Percentiles rank a stretch among this genome's conserved stretches.
Evolutionary conservation across 2,797 vertebrate genomes (phyloP).

Genomic region (Tympanoctomys barrerae): DNA sequence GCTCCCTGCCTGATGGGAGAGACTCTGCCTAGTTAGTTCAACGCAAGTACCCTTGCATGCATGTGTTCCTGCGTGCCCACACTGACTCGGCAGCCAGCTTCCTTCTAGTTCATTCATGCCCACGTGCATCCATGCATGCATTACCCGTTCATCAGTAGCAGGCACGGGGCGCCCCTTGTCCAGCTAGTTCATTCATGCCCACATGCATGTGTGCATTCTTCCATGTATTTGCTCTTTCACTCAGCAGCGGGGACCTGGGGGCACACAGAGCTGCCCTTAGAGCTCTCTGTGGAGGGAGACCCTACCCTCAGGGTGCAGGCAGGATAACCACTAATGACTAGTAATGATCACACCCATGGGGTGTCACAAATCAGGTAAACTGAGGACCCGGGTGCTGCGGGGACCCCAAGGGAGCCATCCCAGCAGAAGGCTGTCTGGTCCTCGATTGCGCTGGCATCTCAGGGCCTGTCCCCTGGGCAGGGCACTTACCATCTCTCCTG

Average conservation of each 20-base stretch:
- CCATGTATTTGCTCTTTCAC: neutral
- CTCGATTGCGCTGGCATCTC: neutral
- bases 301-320: neutral
- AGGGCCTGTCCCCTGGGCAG: neutral
- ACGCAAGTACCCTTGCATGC: neutral
- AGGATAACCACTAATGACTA: neutral
- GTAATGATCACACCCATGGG: neutral
- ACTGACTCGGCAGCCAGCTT: neutral
- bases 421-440: neutral
- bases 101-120: neutral
- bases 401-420: neutral
- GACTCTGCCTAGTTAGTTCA: fast-evolving
- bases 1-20: neutral
- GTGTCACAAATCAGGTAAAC: neutral
- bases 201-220: neutral
- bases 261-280: neutral
- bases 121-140: neutral
- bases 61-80: neutral
- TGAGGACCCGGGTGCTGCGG: neutral
- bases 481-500: neutral
- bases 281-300: neutral
- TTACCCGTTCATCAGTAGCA: neutral
- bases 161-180: neutral
- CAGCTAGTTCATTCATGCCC: neutral
- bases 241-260: neutral